Evolutionary conservation across 2,888 invertebrate species (phyloP).

Genomic region (Thysanoteuthis rhombus): DNA sequence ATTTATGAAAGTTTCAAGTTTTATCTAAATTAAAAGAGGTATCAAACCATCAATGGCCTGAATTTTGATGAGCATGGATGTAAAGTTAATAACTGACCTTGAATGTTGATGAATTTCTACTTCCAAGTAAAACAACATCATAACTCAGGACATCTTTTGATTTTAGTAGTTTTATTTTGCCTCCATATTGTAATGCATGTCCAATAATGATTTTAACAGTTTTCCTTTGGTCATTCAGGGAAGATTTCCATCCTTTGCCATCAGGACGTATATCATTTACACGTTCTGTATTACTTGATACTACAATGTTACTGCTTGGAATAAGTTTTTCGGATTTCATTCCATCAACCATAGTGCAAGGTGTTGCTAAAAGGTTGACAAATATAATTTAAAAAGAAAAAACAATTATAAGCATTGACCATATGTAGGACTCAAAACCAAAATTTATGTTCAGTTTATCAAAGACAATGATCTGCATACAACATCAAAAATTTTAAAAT

Average conservation of each 20-base stretch:
- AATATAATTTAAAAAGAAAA: too few species aligned
- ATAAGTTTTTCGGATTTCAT: background rate
- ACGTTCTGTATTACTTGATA: background rate
- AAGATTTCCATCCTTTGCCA: background rate
- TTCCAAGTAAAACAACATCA: background rate
- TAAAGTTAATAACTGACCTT: too few species aligned
- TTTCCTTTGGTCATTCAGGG: background rate
- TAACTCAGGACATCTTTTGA: background rate
- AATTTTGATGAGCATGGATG: too few species aligned
- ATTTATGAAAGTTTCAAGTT: too few species aligned
- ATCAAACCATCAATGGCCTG: too few species aligned
- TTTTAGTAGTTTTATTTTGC: background rate
- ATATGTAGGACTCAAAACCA: too few species aligned
- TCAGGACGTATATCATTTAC: background rate
- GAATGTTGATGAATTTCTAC: too few species aligned
- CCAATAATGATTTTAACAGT: background rate
- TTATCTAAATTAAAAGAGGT: too few species aligned
- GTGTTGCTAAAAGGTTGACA: background rate
- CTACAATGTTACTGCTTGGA: background rate
- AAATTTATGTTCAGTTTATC: too few species aligned
- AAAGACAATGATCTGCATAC: too few species aligned
- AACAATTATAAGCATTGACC: too few species aligned
- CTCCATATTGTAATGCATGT: background rate
- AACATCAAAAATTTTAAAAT: too few species aligned
- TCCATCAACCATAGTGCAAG: constrained; percentile 13